Evolutionary conservation across 2,888 invertebrate species (phyloP).

Genomic region (Idaea dimidiata): DNA sequence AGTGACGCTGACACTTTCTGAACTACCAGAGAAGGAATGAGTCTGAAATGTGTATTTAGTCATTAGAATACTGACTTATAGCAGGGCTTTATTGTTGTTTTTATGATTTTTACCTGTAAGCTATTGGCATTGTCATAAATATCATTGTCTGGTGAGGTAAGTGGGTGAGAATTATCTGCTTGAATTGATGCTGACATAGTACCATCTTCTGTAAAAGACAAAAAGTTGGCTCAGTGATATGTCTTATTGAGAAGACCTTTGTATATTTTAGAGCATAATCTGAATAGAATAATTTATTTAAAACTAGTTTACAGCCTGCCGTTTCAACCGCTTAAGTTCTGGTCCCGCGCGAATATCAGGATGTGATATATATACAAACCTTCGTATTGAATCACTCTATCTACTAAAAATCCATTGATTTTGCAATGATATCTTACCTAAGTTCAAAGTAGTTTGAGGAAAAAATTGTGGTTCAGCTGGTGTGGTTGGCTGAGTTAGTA

Average conservation of each 20-base stretch:
- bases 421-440: constrained; percentile 40
- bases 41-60: constrained; percentile 49
- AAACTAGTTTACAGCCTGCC: no score
- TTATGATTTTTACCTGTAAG: constrained; percentile 55
- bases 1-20: constrained; percentile 81
- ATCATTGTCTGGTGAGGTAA: constrained; percentile 85
- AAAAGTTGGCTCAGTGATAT: not conserved
- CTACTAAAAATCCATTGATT: no score
- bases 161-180: constrained; percentile 82
- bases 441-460: constrained; percentile 30
- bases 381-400: no score
- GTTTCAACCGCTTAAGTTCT: no score
- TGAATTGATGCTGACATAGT: constrained; percentile 38
- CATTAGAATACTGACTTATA: no score
- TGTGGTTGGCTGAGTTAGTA: constrained; percentile 43
- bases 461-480: constrained; percentile 53
- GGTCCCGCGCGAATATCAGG: no score
- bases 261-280: no score
- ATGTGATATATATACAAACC: no score
- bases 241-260: no score
- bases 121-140: constrained; percentile 80
- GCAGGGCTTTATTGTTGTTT: no score
- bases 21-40: constrained; percentile 78
- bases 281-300: no score
- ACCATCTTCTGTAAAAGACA: constrained; percentile 38